These are phyloP conservation scores for Tenebrosternarchus preto DNA, from an alignment of 2,113 vertebrate species.

Conservation along the genomic window DNA sequence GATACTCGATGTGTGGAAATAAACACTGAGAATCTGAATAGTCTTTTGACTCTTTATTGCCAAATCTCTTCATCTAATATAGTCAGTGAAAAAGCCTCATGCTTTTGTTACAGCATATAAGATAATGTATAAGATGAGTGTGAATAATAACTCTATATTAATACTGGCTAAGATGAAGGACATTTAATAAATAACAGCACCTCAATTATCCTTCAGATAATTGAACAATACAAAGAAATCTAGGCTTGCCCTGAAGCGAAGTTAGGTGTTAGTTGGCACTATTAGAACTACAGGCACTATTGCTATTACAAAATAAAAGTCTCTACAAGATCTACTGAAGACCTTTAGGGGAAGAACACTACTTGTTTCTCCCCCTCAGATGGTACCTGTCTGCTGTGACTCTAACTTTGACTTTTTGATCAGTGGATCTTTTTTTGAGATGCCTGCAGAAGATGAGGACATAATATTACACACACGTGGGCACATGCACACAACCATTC, in stretches of 20 bases:
- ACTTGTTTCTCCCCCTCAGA: conserved; percentile 50
- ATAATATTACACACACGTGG: background rate
- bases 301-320: background rate
- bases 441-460: conserved; percentile 38
- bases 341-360: conserved; percentile 41
- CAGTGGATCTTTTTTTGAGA: conserved; percentile 55
- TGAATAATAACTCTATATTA: background rate
- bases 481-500: conserved; percentile 6
- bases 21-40: too few relatives aligned
- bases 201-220: conserved; percentile 35
- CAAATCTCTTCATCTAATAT: too few relatives aligned
- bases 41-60: too few relatives aligned
- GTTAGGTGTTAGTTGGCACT: conserved; percentile 30
- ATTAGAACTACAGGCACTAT: background rate
- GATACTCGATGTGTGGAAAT: too few relatives aligned
- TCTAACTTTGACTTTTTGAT: conserved; percentile 48
- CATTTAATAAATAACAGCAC: background rate
- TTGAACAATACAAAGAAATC: conserved; percentile 28
- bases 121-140: too few relatives aligned
- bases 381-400: conserved; percentile 52
- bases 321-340: conserved; percentile 33
- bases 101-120: too few relatives aligned
- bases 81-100: too few relatives aligned
- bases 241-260: conserved; percentile 1
- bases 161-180: background rate